A percentile compares a stretch with the other conserved stretches of the same genome.
Conservation (phyloP, 2,888 invertebrate genomes). For the Drosophila flavopinicola region DNA sequence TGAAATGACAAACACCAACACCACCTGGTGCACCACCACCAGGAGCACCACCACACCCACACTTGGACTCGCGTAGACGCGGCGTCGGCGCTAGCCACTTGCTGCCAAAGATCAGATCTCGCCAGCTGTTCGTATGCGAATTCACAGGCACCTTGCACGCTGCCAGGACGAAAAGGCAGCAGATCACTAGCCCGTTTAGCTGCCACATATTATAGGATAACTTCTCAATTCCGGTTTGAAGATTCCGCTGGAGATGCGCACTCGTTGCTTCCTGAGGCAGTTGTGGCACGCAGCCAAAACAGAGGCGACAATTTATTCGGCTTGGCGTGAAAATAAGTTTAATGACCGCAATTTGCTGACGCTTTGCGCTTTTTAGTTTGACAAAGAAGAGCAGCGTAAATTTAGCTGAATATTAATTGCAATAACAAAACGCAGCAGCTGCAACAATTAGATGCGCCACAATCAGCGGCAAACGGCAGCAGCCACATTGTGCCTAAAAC, state of each 20-base stretch:
- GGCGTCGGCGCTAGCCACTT: slow-evolving; percentile 69
- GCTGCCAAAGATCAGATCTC: slow-evolving; percentile 81
- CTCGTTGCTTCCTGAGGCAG: slow-evolving; percentile 39
- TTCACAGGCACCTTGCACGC: slow-evolving; percentile 47
- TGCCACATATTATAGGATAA: background rate
- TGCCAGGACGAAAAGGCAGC: slow-evolving; percentile 45
- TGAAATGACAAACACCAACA: slow-evolving; percentile 5
- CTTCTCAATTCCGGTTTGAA: background rate
- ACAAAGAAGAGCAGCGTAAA: slow-evolving; percentile 31
- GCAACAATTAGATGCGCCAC: slow-evolving; percentile 79
- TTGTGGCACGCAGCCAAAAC: slow-evolving; percentile 63
- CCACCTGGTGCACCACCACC: background rate
- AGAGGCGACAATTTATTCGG: slow-evolving; percentile 72
- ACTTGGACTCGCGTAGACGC: slow-evolving; percentile 75
- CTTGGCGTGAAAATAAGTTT: slow-evolving; percentile 68
- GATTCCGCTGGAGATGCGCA: slow-evolving; percentile 35
- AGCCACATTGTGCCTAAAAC: slow-evolving; percentile 14
- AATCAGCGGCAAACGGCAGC: slow-evolving; percentile 33
- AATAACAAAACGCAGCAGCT: slow-evolving; percentile 66
- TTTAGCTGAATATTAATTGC: slow-evolving; percentile 70
- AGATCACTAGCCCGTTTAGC: slow-evolving; percentile 11
- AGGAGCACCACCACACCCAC: slow-evolving; percentile 57
- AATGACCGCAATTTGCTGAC: slow-evolving; percentile 80
- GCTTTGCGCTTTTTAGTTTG: slow-evolving; percentile 65
- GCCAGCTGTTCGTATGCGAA: slow-evolving; percentile 73